Conservation (phyloP, 1,140 invertebrate species). For the Parapsyche elsis region DNA sequence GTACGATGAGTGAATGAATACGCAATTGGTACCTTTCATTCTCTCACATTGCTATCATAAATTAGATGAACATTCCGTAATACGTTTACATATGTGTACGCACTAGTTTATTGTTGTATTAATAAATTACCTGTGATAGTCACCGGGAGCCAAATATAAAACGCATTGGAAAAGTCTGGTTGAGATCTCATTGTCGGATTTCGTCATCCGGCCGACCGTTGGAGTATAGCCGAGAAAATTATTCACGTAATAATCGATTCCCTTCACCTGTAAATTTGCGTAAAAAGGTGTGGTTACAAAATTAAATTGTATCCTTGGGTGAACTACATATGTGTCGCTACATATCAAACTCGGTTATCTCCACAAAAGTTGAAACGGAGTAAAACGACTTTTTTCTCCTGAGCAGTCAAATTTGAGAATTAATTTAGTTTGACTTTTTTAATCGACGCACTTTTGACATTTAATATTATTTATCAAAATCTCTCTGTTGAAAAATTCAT, state of each 20-base stretch:
- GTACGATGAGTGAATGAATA: neutral
- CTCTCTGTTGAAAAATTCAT: too few species aligned
- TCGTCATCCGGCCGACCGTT: constrained; percentile 65
- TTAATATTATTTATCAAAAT: too few species aligned
- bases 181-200: constrained; percentile 60
- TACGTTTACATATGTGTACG: too few species aligned
- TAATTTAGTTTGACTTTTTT: too few species aligned
- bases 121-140: constrained; percentile 85
- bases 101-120: too few species aligned
- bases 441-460: too few species aligned
- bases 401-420: too few species aligned
- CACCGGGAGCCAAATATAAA: constrained; percentile 96
- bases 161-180: constrained; percentile 83
- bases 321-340: too few species aligned
- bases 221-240: constrained; percentile 73
- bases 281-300: neutral
- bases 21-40: neutral
- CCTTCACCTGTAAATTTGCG: constrained; percentile 69
- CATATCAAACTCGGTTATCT: too few species aligned
- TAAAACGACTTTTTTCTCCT: too few species aligned
- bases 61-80: neutral
- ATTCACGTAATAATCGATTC: constrained; percentile 84
- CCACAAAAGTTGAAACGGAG: too few species aligned
- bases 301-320: too few species aligned
- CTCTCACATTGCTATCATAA: neutral